Evolutionary conservation across 2,113 vertebrate genomes (phyloP).

Genomic region (Macrotis lagotis): DNA sequence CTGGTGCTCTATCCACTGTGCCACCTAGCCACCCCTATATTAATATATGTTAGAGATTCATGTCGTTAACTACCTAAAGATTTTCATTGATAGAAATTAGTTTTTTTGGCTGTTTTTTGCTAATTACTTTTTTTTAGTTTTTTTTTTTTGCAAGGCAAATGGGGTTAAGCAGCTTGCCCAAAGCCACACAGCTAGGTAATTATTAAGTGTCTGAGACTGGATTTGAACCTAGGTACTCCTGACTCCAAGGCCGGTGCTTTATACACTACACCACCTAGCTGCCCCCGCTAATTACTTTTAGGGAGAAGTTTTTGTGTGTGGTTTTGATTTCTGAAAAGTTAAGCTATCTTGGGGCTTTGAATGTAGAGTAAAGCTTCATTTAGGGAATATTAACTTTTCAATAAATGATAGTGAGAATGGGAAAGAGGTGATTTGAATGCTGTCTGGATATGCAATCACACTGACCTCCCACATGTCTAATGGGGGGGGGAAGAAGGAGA

Average conservation of each 20-base stretch:
- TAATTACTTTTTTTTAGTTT: too few relatives aligned
- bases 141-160: too few relatives aligned
- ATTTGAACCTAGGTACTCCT: too few relatives aligned
- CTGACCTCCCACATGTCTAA: background rate
- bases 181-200: too few relatives aligned
- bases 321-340: constrained; percentile 75
- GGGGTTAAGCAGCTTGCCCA: too few relatives aligned
- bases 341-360: constrained; percentile 69
- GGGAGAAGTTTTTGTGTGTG: constrained; percentile 77
- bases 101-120: constrained; percentile 73
- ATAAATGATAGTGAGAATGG: constrained; percentile 64
- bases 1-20: too few relatives aligned
- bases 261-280: too few relatives aligned
- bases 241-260: too few relatives aligned
- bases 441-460: background rate
- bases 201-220: too few relatives aligned
- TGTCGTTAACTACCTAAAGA: constrained; percentile 39
- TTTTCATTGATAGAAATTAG: constrained; percentile 75
- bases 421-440: background rate
- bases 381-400: constrained; percentile 75
- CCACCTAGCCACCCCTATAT: too few relatives aligned
- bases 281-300: constrained; percentile 70
- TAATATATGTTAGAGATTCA: constrained; percentile 45
- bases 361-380: constrained; percentile 76
- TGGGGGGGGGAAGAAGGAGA: background rate